Evolutionary conservation across 2,888 invertebrate genomes (phyloP).

Genomic region (Apeira syringaria): DNA sequence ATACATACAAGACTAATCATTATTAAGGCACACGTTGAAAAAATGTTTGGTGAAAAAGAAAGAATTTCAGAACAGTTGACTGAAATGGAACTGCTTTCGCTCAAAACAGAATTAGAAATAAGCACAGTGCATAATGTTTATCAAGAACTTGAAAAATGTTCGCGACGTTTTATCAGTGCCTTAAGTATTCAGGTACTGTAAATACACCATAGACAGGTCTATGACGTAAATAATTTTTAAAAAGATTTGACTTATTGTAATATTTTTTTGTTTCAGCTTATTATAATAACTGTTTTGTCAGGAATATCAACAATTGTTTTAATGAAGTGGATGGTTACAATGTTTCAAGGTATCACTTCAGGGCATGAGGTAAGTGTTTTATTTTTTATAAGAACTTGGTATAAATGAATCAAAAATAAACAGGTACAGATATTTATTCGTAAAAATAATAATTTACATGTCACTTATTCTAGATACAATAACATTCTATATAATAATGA

Average conservation of each 20-base stretch:
- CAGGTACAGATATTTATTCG: no score
- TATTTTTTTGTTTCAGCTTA: slow-evolving; percentile 44
- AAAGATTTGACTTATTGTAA: background rate
- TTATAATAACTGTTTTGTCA: slow-evolving; percentile 49
- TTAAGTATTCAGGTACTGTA: slow-evolving; percentile 59
- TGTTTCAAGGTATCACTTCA: slow-evolving; percentile 34
- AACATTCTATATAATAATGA: no score
- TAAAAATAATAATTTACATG: no score
- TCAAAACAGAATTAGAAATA: slow-evolving; percentile 47
- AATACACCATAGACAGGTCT: background rate
- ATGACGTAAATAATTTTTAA: background rate
- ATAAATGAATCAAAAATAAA: no score
- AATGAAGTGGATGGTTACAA: slow-evolving; percentile 45
- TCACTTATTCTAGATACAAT: no score
- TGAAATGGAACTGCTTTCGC: slow-evolving; percentile 45
- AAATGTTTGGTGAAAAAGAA: slow-evolving; percentile 34
- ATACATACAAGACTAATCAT: slow-evolving; percentile 47
- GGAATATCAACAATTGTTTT: slow-evolving; percentile 54
- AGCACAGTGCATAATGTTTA: slow-evolving; percentile 54
- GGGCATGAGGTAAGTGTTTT: background rate
- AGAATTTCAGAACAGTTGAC: slow-evolving; percentile 21
- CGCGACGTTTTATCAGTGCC: slow-evolving; percentile 50
- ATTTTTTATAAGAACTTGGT: no score
- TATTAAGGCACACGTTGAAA: slow-evolving; percentile 51
- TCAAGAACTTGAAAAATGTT: slow-evolving; percentile 54